Evolutionary conservation across 2,888 invertebrate species (phyloP).

Genomic region (Chaitophorus viminalis): DNA sequence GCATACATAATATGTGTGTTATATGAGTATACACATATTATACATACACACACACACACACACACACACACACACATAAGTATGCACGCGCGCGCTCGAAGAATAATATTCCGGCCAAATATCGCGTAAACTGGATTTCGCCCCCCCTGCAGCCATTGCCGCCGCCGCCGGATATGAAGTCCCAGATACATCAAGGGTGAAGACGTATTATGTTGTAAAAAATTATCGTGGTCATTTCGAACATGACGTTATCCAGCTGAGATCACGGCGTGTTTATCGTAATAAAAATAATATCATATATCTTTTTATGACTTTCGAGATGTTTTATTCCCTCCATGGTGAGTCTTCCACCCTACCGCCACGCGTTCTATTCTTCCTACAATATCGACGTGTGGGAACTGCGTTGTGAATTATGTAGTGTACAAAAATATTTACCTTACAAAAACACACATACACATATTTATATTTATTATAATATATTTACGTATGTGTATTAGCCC

Average conservation of each 20-base stretch:
- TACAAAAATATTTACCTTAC: constrained; percentile 37
- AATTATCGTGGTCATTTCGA: constrained; percentile 57
- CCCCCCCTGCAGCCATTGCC: constrained; percentile 14
- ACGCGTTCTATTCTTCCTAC: background rate
- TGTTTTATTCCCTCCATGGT: constrained; percentile 35
- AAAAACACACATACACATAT: too few species aligned
- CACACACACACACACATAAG: background rate
- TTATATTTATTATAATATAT: background rate
- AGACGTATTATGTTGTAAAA: constrained; percentile 62
- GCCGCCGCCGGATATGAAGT: constrained; percentile 40
- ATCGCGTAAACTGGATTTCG: constrained; percentile 49
- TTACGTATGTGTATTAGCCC: constrained; percentile 9
- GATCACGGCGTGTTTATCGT: constrained; percentile 60
- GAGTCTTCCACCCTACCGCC: background rate
- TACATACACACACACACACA: background rate
- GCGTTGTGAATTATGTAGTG: constrained; percentile 42
- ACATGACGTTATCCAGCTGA: constrained; percentile 61
- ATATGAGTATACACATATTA: too few species aligned
- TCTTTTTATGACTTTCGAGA: constrained; percentile 61
- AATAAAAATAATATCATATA: constrained; percentile 62
- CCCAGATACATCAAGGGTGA: constrained; percentile 56
- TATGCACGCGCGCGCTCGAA: background rate
- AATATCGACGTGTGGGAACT: constrained; percentile 60
- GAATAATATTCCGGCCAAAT: constrained; percentile 43
- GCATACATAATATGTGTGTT: background rate